These are phyloP conservation scores for Patagioenas fasciata DNA, from an alignment of 2,113 vertebrate species.

Conservation along the genomic window DNA sequence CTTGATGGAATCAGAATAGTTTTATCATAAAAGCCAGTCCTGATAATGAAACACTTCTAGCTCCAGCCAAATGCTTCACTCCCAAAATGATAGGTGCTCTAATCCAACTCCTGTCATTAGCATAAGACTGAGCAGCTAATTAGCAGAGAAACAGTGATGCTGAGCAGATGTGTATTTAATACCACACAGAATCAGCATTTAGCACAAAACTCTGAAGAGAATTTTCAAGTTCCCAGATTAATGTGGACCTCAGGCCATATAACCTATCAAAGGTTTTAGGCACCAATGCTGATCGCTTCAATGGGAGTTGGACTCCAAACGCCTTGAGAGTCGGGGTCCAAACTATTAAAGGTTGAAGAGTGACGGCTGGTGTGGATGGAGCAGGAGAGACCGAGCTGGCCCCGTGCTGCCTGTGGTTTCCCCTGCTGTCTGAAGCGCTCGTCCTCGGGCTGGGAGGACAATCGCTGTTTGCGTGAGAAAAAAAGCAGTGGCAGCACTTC, in stretches of 20 bases:
- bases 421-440: neutral
- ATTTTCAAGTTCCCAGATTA: neutral
- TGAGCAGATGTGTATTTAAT: neutral
- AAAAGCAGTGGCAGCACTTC: neutral
- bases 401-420: fast-evolving
- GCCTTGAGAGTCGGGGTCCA: neutral
- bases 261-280: neutral
- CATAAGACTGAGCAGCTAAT: neutral
- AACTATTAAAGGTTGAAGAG: neutral
- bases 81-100: neutral
- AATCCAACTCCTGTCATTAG: neutral
- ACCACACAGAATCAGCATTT: neutral
- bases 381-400: neutral
- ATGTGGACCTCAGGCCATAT: neutral
- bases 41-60: neutral
- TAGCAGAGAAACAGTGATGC: neutral
- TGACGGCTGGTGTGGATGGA: fast-evolving
- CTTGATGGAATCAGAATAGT: neutral
- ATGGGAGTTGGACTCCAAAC: fast-evolving
- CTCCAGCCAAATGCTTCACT: neutral
- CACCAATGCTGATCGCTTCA: fast-evolving
- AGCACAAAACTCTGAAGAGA: neutral
- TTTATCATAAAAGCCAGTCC: neutral
- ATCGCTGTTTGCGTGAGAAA: fast-evolving
- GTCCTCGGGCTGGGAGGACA: neutral